Conservation (phyloP, 2,797 vertebrate genomes). For the Chanos chanos region DNA sequence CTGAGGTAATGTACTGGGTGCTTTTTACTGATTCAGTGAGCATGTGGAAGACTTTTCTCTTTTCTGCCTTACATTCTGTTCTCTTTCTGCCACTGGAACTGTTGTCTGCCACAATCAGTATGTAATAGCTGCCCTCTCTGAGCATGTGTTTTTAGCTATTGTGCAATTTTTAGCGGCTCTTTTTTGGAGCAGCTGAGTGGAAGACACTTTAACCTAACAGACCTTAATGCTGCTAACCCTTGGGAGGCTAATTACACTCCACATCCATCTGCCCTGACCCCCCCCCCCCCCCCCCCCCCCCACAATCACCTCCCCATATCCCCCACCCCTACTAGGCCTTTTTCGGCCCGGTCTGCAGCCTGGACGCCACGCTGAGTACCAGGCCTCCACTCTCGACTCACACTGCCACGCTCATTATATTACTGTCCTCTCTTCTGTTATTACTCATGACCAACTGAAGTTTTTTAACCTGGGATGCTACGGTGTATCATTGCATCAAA, state of each 20-base stretch:
- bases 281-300: conserved; percentile 53
- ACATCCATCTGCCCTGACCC: conserved; percentile 69
- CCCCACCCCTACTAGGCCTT: too few relatives aligned
- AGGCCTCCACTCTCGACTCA: too few relatives aligned
- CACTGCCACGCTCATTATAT: too few relatives aligned
- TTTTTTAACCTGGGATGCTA: too few relatives aligned
- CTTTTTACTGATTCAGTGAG: too few relatives aligned
- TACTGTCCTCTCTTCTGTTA: too few relatives aligned
- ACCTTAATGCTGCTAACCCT: conserved; percentile 67
- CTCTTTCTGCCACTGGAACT: conserved; percentile 20
- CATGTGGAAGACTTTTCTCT: too few relatives aligned
- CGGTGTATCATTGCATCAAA: too few relatives aligned
- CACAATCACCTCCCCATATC: conserved; percentile 57
- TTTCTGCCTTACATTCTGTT: background rate
- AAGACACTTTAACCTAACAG: conserved; percentile 70
- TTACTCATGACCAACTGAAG: too few relatives aligned
- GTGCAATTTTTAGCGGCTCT: conserved; percentile 43
- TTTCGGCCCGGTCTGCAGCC: conserved; percentile 45
- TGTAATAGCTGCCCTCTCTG: conserved; percentile 30
- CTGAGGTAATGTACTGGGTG: too few relatives aligned
- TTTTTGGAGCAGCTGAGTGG: conserved; percentile 52
- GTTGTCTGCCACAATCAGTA: conserved; percentile 32
- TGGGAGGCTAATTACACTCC: conserved; percentile 64
- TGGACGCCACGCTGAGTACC: conserved; percentile 69
- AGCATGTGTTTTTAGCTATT: conserved; percentile 47